Percentiles rank a stretch among this genome's conserved stretches.
phyloP scores from a whole-genome alignment of 1,140 invertebrate species.

The Cyrtorhinus lividipennis region DNA sequence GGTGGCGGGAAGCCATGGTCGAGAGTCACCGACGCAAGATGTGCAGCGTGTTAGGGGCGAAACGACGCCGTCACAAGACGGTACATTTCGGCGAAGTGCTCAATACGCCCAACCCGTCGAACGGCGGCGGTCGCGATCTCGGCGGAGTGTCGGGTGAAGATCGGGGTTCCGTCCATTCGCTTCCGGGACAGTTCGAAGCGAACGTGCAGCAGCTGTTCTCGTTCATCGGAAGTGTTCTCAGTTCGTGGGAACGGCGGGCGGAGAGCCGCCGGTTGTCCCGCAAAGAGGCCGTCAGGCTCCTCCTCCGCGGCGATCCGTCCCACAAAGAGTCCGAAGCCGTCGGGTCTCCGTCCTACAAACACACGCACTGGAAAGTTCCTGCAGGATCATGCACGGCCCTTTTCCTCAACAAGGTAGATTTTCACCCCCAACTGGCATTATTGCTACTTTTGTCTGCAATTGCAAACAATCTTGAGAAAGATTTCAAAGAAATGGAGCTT shows the following conservation, averaged over 20 bases:
- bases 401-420: slow-evolving; percentile 53
- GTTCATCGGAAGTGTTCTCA: slow-evolving; percentile 44
- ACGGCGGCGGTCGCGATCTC: not conserved
- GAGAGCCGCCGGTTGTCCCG: slow-evolving; percentile 7
- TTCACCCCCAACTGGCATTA: too few relatives aligned
- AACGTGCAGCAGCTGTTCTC: slow-evolving; percentile 62
- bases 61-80: slow-evolving; percentile 51
- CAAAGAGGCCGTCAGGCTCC: slow-evolving; percentile 18
- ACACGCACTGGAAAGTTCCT: slow-evolving; percentile 56
- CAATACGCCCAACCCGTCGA: slow-evolving; percentile 30
- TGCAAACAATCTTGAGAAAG: too few relatives aligned
- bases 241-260: slow-evolving; percentile 23
- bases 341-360: slow-evolving; percentile 28
- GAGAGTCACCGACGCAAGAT: not conserved
- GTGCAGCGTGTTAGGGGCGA: slow-evolving; percentile 28
- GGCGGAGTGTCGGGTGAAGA: slow-evolving; percentile 32
- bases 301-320: slow-evolving; percentile 21
- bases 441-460: too few relatives aligned
- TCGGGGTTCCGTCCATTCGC: slow-evolving; percentile 34
- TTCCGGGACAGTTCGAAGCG: slow-evolving; percentile 30
- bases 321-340: slow-evolving; percentile 23
- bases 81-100: slow-evolving; percentile 54
- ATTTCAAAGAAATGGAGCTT: too few relatives aligned
- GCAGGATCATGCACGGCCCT: slow-evolving; percentile 56
- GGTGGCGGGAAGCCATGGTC: not conserved